These are phyloP conservation scores for Mya arenaria DNA, from an alignment of 1,140 invertebrate species.

Conservation along the genomic window DNA sequence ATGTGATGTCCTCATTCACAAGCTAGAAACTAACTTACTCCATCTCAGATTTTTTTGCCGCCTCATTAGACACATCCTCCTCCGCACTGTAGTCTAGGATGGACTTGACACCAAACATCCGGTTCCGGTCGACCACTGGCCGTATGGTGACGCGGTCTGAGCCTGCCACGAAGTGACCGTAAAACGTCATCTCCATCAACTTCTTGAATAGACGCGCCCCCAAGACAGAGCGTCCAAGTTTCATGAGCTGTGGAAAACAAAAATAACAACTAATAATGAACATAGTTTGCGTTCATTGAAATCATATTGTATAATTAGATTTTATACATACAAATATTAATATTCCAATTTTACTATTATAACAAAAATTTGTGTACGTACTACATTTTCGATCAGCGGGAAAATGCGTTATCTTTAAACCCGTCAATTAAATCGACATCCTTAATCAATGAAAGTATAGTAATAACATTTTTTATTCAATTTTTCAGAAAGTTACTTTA, in stretches of 20 bases:
- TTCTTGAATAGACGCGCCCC: constrained; percentile 92
- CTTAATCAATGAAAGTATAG: too few relatives aligned
- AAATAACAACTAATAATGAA: neutral
- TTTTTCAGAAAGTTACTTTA: too few relatives aligned
- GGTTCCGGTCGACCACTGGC: constrained; percentile 87
- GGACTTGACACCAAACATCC: constrained; percentile 98
- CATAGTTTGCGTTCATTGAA: too few relatives aligned
- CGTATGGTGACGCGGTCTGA: constrained; percentile 81
- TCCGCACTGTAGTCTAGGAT: constrained; percentile 99
- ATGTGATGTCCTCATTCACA: neutral
- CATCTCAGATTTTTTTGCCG: constrained; percentile 94
- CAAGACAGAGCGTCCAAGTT: constrained; percentile 88
- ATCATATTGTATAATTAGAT: too few relatives aligned
- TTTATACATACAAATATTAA: too few relatives aligned
- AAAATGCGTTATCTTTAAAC: too few relatives aligned
- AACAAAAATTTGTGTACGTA: too few relatives aligned
- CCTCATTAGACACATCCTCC: constrained; percentile 91
- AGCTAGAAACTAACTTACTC: too few relatives aligned
- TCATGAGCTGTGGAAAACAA: constrained; percentile 90
- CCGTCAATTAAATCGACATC: too few relatives aligned
- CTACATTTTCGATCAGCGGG: too few relatives aligned
- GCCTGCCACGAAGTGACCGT: constrained; percentile 96
- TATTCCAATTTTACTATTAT: too few relatives aligned
- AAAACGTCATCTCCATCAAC: constrained; percentile 97
- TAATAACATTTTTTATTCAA: too few relatives aligned